Conservation (phyloP, 2,113 vertebrate species). For the Euleptes europaea region DNA sequence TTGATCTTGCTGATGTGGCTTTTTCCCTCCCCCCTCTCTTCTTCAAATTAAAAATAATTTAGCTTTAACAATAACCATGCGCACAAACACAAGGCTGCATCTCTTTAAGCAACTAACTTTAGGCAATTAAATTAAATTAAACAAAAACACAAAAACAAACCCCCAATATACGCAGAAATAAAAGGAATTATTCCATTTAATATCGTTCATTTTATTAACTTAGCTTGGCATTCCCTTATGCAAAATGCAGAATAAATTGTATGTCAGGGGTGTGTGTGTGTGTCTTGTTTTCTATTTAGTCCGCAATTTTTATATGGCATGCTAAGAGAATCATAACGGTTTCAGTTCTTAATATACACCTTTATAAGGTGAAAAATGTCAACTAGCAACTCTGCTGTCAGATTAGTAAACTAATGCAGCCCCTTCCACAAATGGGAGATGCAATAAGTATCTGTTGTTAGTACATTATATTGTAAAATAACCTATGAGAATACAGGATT, state of each 20-base stretch:
- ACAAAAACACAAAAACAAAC: slow-evolving; percentile 59
- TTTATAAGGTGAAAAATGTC: slow-evolving; percentile 18
- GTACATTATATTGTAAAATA: slow-evolving; percentile 51
- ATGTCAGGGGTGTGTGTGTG: background rate
- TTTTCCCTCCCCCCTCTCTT: slow-evolving; percentile 64
- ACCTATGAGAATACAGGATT: slow-evolving; percentile 42
- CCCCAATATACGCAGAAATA: slow-evolving; percentile 73
- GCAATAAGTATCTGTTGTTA: slow-evolving; percentile 31
- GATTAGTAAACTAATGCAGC: slow-evolving; percentile 45
- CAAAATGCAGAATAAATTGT: slow-evolving; percentile 65
- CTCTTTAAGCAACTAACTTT: slow-evolving; percentile 85
- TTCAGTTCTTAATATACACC: slow-evolving; percentile 58
- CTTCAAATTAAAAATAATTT: slow-evolving; percentile 87
- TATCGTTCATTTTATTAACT: slow-evolving; percentile 82
- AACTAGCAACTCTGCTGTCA: slow-evolving; percentile 27
- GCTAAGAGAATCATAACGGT: slow-evolving; percentile 63
- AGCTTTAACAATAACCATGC: slow-evolving; percentile 82
- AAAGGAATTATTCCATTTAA: slow-evolving; percentile 82
- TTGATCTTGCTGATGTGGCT: slow-evolving; percentile 83
- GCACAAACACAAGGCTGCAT: slow-evolving; percentile 73
- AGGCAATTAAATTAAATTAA: slow-evolving; percentile 85
- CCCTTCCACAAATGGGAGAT: slow-evolving; percentile 37
- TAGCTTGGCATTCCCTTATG: slow-evolving; percentile 74
- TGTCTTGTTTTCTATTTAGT: slow-evolving; percentile 51
- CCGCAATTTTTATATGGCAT: slow-evolving; percentile 28